Conservation (phyloP, 2,797 vertebrate species). For the Pampus argenteus region DNA sequence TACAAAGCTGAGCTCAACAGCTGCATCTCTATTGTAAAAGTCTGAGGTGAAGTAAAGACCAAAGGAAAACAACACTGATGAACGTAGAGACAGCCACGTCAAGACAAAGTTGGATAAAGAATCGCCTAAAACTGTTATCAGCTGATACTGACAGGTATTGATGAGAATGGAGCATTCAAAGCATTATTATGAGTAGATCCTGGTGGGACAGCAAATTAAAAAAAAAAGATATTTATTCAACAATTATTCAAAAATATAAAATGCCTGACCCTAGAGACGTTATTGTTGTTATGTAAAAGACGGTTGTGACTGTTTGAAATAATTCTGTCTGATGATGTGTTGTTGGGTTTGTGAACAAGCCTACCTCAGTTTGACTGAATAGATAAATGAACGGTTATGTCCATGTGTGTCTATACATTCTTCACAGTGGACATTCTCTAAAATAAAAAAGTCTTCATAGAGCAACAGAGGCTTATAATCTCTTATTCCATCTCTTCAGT, state of each 20-base stretch:
- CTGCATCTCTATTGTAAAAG: conserved; percentile 70
- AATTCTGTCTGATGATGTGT: not conserved
- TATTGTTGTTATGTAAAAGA: not conserved
- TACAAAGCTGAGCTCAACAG: conserved; percentile 84
- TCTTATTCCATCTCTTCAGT: not conserved
- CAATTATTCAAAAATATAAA: conserved; percentile 6
- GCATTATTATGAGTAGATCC: not conserved
- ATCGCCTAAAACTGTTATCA: conserved; percentile 1
- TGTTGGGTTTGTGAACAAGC: not conserved
- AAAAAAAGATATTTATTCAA: conserved; percentile 17
- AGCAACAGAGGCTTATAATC: not conserved
- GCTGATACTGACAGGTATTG: conserved; percentile 1
- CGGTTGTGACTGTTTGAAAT: not conserved
- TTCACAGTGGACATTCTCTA: not conserved
- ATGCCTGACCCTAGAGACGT: not conserved
- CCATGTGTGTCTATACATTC: not conserved
- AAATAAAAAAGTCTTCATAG: not conserved
- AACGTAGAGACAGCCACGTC: not conserved
- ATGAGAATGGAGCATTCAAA: not conserved
- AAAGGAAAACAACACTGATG: not conserved
- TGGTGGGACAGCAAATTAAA: not conserved
- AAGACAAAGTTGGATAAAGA: conserved; percentile 19
- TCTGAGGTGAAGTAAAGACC: conserved; percentile 38
- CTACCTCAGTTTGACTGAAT: conserved; percentile 4
- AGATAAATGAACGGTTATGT: not conserved